Percentiles rank a stretch among this genome's conserved stretches.
These are phyloP conservation scores for Diadegma fenestrale DNA, from an alignment of 2,888 invertebrate genomes.

Conservation along the genomic window DNA sequence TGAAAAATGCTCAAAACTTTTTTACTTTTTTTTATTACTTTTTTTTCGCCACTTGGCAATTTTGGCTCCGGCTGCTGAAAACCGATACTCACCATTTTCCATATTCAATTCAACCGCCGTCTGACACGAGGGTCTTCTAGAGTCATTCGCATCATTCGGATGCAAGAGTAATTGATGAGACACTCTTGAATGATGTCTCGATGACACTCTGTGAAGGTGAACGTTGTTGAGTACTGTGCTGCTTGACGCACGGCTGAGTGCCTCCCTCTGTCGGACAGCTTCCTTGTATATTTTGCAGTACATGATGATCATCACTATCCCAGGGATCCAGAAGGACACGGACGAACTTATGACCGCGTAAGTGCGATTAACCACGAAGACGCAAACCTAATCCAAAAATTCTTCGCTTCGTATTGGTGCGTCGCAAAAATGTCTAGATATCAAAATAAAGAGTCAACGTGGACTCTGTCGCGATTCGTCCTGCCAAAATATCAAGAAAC, in stretches of 20 bases:
- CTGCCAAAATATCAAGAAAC: background rate
- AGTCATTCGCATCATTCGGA: conserved; percentile 79
- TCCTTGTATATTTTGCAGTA: conserved; percentile 93
- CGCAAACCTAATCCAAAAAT: conserved; percentile 86
- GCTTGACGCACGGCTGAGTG: conserved; percentile 92
- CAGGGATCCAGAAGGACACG: conserved; percentile 97
- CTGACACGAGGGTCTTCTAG: conserved; percentile 83
- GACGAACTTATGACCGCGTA: conserved; percentile 95
- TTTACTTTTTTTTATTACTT: background rate
- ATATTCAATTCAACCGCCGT: conserved; percentile 90
- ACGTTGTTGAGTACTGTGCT: conserved; percentile 93
- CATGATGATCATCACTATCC: conserved; percentile 96
- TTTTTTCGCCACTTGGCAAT: background rate
- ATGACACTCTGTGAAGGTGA: conserved; percentile 91
- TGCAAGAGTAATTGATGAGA: conserved; percentile 81
- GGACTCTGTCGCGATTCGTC: background rate
- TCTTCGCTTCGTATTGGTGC: background rate
- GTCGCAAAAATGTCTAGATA: background rate
- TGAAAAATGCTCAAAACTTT: background rate
- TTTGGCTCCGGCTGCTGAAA: background rate
- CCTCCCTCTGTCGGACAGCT: conserved; percentile 93
- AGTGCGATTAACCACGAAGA: conserved; percentile 93
- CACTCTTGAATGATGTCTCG: conserved; percentile 86
- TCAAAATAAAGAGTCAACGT: background rate
- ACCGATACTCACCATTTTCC: conserved; percentile 87